Evolutionary conservation across 1,140 invertebrate species (phyloP).

Genomic region (Oreohelix idahoensis): DNA sequence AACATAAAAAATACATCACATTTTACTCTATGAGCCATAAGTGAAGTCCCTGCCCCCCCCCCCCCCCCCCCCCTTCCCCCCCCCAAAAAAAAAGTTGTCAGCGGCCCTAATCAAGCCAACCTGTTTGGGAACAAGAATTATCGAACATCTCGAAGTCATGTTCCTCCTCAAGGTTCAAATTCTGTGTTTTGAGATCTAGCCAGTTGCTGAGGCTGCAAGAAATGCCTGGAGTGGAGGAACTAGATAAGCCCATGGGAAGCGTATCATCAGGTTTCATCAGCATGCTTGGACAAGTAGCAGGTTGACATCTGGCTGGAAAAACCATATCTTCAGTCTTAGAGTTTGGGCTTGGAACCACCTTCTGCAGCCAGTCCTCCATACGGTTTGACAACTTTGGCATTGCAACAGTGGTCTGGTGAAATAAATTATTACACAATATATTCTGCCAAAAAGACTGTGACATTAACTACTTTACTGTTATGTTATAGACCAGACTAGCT

Average conservation of each 20-base stretch:
- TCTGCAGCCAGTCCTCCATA: constrained; percentile 54
- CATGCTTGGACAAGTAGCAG: neutral
- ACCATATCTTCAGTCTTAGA: neutral
- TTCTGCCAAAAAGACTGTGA: too few species aligned
- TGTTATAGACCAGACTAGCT: too few species aligned
- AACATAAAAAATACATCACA: too few species aligned
- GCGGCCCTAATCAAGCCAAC: too few species aligned
- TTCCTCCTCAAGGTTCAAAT: constrained; percentile 56
- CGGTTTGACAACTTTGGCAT: constrained; percentile 48
- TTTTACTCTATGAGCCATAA: too few species aligned
- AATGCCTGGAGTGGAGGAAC: constrained; percentile 14
- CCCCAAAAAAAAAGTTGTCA: too few species aligned
- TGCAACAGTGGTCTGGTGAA: constrained; percentile 47
- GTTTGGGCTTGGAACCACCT: neutral
- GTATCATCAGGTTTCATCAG: neutral
- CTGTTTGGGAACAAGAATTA: constrained; percentile 35
- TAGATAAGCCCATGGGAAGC: neutral
- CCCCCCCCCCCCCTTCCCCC: too few species aligned
- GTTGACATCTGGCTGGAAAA: neutral
- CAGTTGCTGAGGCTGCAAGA: constrained; percentile 58
- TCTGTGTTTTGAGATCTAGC: constrained; percentile 60
- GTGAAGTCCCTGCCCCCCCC: too few species aligned
- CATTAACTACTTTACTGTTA: too few species aligned
- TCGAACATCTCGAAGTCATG: constrained; percentile 64
- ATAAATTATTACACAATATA: neutral